Evolutionary conservation across 2,888 invertebrate species (phyloP).

Genomic region (Chymomyza fuscimana): DNA sequence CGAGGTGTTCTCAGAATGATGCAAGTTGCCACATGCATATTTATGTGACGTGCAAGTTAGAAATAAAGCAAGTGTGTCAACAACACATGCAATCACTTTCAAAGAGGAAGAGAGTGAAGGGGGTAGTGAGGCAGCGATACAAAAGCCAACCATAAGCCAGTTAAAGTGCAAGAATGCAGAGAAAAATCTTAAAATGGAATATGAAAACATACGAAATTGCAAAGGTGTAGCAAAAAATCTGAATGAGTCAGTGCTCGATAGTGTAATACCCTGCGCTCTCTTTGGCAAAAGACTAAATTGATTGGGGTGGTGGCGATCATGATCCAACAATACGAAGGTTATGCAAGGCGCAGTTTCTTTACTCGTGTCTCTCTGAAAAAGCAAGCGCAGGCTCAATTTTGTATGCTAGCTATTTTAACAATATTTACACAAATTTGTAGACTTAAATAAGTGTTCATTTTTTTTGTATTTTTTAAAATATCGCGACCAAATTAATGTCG

Average conservation of each 20-base stretch:
- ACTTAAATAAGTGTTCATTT: too few relatives aligned
- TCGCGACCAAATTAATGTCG: too few relatives aligned
- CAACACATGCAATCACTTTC: conserved; percentile 52
- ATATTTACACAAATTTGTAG: too few relatives aligned
- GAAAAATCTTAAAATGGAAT: conserved; percentile 31
- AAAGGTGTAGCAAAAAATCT: background rate
- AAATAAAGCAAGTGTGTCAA: conserved; percentile 69
- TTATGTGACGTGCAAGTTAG: conserved; percentile 59
- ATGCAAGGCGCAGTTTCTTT: too few relatives aligned
- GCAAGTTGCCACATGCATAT: conserved; percentile 42
- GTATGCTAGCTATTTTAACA: too few relatives aligned
- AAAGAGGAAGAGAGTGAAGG: background rate
- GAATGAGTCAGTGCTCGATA: background rate
- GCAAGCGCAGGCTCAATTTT: too few relatives aligned
- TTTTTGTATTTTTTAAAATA: too few relatives aligned
- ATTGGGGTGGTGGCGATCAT: too few relatives aligned
- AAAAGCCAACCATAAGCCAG: conserved; percentile 30
- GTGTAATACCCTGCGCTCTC: background rate
- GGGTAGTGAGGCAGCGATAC: background rate
- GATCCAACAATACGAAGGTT: too few relatives aligned
- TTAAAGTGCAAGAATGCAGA: conserved; percentile 38
- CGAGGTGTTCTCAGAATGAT: conserved; percentile 28
- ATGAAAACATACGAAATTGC: conserved; percentile 11
- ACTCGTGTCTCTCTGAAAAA: too few relatives aligned
- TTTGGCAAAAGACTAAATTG: too few relatives aligned